Evolutionary conservation across 92 coral and sea anemone genomes (phyloP), one percentile per base, ranked within the genome.

Genomic region (Epizoanthus ramosus): DNA sequence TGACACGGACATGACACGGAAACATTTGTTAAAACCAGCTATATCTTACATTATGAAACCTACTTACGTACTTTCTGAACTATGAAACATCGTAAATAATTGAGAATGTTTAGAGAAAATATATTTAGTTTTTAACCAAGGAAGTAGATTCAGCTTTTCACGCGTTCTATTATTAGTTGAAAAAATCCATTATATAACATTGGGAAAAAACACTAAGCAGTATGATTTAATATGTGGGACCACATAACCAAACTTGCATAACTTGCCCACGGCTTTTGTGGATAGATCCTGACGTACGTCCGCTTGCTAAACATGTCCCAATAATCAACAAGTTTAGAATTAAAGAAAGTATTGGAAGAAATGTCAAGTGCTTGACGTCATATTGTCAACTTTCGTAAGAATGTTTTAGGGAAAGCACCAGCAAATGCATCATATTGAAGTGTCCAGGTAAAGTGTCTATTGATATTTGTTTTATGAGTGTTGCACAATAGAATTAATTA

Each of bases 331-430:
- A 45, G 53, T 56, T 39, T 71, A 71, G n/a, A 71, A 39, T 21
- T 71, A 45, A 71, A 24, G 50, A 15, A 8, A 21, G n/a, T 71
- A 71, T 45, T 71, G 75, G 23, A 39, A 45, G n/a, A 37, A 19
- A 4, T 71, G 45, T 43, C 28, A 15, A 9, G 58, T 41, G 58
- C 23, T 45, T 71, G 75, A 71, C 75, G 75, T 71, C 75, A 71
- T 41, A 19, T 10, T 33, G n/a, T 4, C 35, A 65, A 23, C 1
- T n/a, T 31, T 43, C 71, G 71, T 39, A 70, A 6, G 19, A 43
- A 45, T 23, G 9, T 9, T 69, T 14, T 14, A 22, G 17, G 10
- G 57, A 70, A 71, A 22, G 13, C 31, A 47, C 3, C 14, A 71
- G 19, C 14, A 5, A 41, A 47, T 19, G 10, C 56, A 39, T 71